These are phyloP conservation scores for Salarias fasciatus DNA, from an alignment of 2,797 vertebrate species.

Conservation along the genomic window DNA sequence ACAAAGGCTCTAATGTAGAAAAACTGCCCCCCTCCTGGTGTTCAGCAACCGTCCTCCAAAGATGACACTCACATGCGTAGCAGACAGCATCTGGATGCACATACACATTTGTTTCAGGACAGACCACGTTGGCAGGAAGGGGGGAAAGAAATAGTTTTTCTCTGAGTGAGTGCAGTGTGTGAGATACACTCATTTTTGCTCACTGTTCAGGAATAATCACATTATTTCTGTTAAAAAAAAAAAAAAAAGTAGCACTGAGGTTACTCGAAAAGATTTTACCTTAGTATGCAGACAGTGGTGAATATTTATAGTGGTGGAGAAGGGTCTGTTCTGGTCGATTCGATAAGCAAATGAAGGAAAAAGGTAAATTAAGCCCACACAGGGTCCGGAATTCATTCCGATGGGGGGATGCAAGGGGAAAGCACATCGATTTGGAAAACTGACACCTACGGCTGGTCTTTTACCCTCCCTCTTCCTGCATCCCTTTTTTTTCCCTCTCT, in stretches of 20 bases:
- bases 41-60: conserved; percentile 26
- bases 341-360: conserved; percentile 72
- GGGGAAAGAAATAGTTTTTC: conserved; percentile 22
- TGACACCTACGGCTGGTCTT: conserved; percentile 73
- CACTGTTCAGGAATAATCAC: neutral
- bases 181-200: conserved; percentile 16
- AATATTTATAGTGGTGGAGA: conserved; percentile 66
- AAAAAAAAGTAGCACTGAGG: conserved; percentile 14
- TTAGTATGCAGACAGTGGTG: conserved; percentile 53
- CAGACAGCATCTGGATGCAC: conserved; percentile 51
- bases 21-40: conserved; percentile 25
- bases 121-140: conserved; percentile 35
- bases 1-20: conserved; percentile 64
- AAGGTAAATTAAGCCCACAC: conserved; percentile 75
- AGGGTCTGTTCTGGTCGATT: conserved; percentile 33
- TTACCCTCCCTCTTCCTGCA: conserved; percentile 62
- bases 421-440: conserved; percentile 69
- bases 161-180: conserved; percentile 11
- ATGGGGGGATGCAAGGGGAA: conserved; percentile 44
- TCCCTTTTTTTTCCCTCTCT: conserved; percentile 37
- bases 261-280: conserved; percentile 25
- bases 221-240: no score
- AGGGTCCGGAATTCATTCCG: conserved; percentile 72
- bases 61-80: conserved; percentile 40
- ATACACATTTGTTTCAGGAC: conserved; percentile 26